phyloP scores from a whole-genome alignment of 2,113 vertebrate species.

The Mirza zaza region DNA sequence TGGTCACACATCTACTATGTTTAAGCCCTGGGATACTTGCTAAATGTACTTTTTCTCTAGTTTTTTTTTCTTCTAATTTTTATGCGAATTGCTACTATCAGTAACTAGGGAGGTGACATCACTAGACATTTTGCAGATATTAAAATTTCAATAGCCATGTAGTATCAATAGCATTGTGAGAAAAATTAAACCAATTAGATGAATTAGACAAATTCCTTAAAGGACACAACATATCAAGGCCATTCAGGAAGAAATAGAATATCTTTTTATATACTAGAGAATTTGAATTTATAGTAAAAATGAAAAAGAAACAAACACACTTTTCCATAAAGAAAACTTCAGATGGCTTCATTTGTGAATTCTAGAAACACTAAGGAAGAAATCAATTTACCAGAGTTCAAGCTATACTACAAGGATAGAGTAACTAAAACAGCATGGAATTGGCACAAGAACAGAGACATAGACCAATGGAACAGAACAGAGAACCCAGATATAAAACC shows the following conservation, averaged over 20 bases:
- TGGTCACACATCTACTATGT: background rate
- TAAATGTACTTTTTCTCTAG: background rate
- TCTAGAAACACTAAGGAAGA: background rate
- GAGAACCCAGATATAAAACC: too few species aligned
- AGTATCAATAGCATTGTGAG: background rate
- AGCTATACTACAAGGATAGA: too few species aligned
- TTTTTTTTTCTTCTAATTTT: background rate
- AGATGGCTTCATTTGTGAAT: background rate
- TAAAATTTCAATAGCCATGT: background rate
- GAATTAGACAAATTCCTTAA: background rate
- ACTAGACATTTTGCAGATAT: background rate
- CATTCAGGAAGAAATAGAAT: background rate
- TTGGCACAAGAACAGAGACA: too few species aligned
- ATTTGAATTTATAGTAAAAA: background rate
- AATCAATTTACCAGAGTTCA: too few species aligned
- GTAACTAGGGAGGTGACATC: background rate
- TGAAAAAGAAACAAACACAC: background rate
- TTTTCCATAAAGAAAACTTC: background rate
- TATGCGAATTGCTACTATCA: background rate
- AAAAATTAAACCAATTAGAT: background rate
- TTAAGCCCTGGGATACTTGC: background rate
- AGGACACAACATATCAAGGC: background rate
- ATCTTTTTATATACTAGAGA: background rate
- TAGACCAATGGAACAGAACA: too few species aligned
- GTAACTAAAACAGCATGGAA: too few species aligned